A percentile compares a stretch with the other conserved stretches of the same genome.
These are phyloP conservation scores for Yoshiicerus persimilis DNA, from an alignment of 1,140 invertebrate genomes.

Conservation along the genomic window DNA sequence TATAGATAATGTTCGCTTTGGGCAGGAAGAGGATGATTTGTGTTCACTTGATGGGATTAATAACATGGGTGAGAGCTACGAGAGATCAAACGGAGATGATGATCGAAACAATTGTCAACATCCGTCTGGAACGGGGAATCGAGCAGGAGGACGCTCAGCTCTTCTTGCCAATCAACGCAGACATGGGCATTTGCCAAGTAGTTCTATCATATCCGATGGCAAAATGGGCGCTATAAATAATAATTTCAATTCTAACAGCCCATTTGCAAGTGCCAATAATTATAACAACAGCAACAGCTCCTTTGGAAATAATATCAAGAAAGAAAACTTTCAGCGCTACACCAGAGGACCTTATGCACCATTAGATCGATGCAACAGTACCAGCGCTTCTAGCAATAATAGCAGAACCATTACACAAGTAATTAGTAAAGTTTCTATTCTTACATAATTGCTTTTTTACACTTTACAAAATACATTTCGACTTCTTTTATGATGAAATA, in stretches of 20 bases:
- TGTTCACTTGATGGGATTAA: conserved; percentile 2
- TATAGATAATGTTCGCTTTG: conserved; percentile 19
- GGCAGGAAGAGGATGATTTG: conserved; percentile 37
- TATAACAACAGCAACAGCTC: conserved; percentile 2
- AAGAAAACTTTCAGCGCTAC: not conserved
- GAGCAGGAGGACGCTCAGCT: not conserved
- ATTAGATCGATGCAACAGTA: conserved; percentile 37
- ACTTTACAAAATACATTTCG: too few species aligned
- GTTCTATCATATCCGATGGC: not conserved
- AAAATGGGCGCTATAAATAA: conserved; percentile 12
- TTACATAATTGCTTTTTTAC: too few species aligned
- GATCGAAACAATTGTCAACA: not conserved
- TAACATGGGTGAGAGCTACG: conserved; percentile 7
- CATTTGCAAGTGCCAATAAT: not conserved
- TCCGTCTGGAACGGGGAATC: not conserved
- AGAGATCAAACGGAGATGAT: conserved; percentile 9
- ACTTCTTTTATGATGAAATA: too few species aligned
- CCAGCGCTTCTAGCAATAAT: conserved; percentile 29
- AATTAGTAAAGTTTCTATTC: not conserved
- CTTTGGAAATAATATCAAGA: not conserved
- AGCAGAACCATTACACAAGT: conserved; percentile 30
- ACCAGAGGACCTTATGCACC: not conserved
- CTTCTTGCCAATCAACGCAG: not conserved
- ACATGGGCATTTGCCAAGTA: not conserved
- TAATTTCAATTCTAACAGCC: not conserved